Base-by-base conservation (phyloP, 2,888 invertebrate species). In the Drosophila anomalata region DNA sequence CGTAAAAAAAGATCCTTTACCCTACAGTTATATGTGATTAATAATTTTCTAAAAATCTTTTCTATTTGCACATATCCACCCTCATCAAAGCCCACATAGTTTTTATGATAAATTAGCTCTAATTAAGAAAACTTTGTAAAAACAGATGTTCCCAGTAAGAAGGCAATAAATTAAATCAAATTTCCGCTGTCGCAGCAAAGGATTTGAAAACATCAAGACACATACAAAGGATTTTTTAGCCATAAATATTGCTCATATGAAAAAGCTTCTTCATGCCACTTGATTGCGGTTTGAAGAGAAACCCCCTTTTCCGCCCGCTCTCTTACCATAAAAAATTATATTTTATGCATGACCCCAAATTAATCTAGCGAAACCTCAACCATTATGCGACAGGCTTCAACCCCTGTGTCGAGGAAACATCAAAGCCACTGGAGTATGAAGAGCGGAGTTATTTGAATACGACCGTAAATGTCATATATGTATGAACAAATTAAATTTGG, bases 261-360 rank as follows among this genome's bases (percentile, higher is more conserved):
- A 54, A 73, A 70, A 68, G 73, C 80, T 75, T 66, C 55, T 51
- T 56, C 58, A 69, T 65, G 60, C 68, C 73, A 86, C 77, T 79
- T 82, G 79, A 85, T 82, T 86, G 79, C 67, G 79, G 86, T 63
- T 68, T 59, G 36, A 51, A 47, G 17, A 44, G n/a, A n/a, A 46
- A n/a, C 22, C 53, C 29, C 46, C 31, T n/a, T 29, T 51, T 48
- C 36, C 54, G 50, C 17, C 46, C 24, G 26, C 61, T 41, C 61
- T 33, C 36, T 48, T 66, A 47, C 58, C 66, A 88, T 87, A 86
- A 77, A 84, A 85, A 86, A 86, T 81, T 58, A 87, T 85, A 75
- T 78, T 84, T 89, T 89, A 89, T 87, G 86, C 89, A 78, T 89
- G 89, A 90, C 89, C 89, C 85, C 78, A 89, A 89, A 89, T 89